A percentile compares a stretch with the other conserved stretches of the same genome.
These are phyloP conservation scores for Benitochromis conjunctus DNA, from an alignment of 2,113 vertebrate species.

Conservation along the genomic window DNA sequence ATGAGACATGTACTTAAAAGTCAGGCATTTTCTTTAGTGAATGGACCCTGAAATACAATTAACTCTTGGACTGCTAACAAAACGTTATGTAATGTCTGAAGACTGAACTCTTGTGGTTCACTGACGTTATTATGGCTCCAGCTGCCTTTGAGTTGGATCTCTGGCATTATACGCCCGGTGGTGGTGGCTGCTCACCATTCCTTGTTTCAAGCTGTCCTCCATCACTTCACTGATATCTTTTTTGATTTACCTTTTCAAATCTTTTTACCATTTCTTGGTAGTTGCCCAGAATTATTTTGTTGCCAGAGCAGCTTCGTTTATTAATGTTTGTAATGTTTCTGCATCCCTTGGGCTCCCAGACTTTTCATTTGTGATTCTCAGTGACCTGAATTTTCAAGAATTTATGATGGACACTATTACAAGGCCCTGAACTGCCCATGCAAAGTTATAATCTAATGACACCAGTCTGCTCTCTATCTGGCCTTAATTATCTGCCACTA, in stretches of 20 bases:
- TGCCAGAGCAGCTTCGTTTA: slow-evolving; percentile 13
- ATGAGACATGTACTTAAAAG: background rate
- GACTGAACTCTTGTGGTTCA: background rate
- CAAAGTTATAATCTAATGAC: background rate
- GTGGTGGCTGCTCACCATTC: too few relatives aligned
- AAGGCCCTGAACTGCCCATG: background rate
- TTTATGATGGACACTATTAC: background rate
- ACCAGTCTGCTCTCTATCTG: background rate
- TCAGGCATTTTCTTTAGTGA: background rate
- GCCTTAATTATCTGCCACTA: background rate
- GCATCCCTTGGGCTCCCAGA: background rate
- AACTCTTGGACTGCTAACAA: background rate
- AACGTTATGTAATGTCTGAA: background rate
- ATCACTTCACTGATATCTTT: background rate
- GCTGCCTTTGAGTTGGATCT: background rate
- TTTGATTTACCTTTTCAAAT: background rate
- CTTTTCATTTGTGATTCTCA: background rate
- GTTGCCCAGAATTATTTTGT: background rate
- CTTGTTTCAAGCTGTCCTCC: background rate
- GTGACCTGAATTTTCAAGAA: background rate
- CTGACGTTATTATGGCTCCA: background rate
- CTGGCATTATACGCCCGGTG: background rate
- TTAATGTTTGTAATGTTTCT: background rate
- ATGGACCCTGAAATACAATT: background rate
- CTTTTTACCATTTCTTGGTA: background rate